phyloP scores from a whole-genome alignment of 2,113 vertebrate genomes.

The Chloropsis cyanopogon region DNA sequence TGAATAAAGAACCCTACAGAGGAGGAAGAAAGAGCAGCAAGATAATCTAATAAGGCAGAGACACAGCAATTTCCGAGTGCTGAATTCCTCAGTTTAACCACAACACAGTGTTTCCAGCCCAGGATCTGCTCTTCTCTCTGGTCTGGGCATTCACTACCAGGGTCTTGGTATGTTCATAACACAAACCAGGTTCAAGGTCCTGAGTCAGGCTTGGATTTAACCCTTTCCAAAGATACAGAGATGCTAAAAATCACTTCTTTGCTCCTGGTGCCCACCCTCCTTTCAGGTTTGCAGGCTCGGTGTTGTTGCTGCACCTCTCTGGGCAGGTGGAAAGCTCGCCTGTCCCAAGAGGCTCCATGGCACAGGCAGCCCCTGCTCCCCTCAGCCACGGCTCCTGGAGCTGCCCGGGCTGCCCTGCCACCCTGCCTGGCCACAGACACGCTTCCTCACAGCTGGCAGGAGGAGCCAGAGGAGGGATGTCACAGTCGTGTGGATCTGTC shows the following conservation, averaged over 20 bases:
- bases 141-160: accelerated
- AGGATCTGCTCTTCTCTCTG: background rate
- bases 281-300: accelerated
- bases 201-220: background rate
- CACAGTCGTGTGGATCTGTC: accelerated
- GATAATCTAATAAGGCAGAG: conserved; percentile 32
- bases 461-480: background rate
- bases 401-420: background rate
- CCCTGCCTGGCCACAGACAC: background rate
- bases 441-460: background rate
- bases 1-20: conserved; percentile 22
- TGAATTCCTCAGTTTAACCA: background rate
- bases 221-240: background rate
- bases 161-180: background rate
- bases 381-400: too few relatives aligned
- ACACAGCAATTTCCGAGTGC: background rate
- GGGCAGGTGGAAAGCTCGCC: accelerated
- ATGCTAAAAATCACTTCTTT: background rate
- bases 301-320: accelerated
- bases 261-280: background rate
- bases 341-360: accelerated
- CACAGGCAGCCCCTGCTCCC: background rate
- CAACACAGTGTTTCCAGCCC: accelerated
- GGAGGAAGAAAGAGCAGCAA: background rate
- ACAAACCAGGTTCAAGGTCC: background rate